phyloP scores from a whole-genome alignment of 2,888 invertebrate species.

The Sphinx pinastri region DNA sequence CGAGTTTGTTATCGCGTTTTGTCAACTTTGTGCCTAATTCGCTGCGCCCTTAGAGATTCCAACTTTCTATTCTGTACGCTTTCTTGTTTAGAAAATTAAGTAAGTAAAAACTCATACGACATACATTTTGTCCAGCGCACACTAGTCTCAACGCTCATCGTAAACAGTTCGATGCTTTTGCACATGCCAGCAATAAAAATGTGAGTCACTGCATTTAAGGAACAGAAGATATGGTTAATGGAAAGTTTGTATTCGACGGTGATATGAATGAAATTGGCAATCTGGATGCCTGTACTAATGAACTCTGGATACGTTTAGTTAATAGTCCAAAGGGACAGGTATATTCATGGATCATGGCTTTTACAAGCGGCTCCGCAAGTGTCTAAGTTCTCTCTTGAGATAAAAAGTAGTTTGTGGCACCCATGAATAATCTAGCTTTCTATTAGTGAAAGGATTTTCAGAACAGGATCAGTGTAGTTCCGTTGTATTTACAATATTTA shows the following conservation, averaged over 20 bases:
- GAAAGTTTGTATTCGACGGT: conserved; percentile 33
- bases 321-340: conserved; percentile 63
- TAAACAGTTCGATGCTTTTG: conserved; percentile 23
- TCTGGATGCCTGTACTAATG: conserved; percentile 39
- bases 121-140: neutral
- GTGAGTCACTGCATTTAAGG: conserved; percentile 14
- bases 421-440: too few species aligned
- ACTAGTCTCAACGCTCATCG: neutral
- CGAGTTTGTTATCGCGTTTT: conserved; percentile 59
- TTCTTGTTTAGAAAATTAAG: conserved; percentile 32
- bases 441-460: too few species aligned
- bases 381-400: too few species aligned
- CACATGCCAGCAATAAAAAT: conserved; percentile 22
- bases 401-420: too few species aligned
- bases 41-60: conserved; percentile 58
- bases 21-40: conserved; percentile 75
- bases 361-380: too few species aligned
- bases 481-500: too few species aligned
- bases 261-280: conserved; percentile 46
- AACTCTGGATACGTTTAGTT: conserved; percentile 52
- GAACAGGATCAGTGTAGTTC: too few species aligned
- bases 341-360: conserved; percentile 48
- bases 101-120: neutral
- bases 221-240: conserved; percentile 25
- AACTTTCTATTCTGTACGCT: conserved; percentile 45